A percentile compares a stretch with the other conserved stretches of the same genome.
Conservation (phyloP, 1,140 invertebrate species). For the Metaphire vulgaris region DNA sequence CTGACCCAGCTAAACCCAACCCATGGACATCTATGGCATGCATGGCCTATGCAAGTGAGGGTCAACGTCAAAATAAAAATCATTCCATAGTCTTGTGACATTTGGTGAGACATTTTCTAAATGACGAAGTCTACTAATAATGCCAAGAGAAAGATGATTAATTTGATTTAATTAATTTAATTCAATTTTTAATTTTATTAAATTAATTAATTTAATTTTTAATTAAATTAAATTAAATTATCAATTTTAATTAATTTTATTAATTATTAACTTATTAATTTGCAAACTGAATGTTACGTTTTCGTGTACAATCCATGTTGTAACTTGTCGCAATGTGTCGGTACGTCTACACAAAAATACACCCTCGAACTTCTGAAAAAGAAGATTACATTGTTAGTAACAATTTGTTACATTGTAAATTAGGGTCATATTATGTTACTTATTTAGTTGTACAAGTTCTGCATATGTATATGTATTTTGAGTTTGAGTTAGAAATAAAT, state of each 20-base stretch:
- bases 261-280: conserved; percentile 3
- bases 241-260: too few species aligned
- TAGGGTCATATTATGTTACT: not conserved
- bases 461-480: too few species aligned
- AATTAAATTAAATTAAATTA: not conserved
- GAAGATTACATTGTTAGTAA: too few species aligned
- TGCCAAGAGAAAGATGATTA: not conserved
- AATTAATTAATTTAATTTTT: not conserved
- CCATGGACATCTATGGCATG: too few species aligned
- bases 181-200: not conserved
- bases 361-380: conserved; percentile 61
- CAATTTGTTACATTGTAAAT: not conserved
- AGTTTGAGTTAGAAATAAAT: not conserved
- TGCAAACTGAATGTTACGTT: conserved; percentile 62
- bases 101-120: too few species aligned
- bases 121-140: not conserved
- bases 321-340: conserved; percentile 77
- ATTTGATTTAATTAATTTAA: not conserved
- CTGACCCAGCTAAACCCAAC: too few species aligned
- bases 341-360: conserved; percentile 88
- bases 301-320: conserved; percentile 92
- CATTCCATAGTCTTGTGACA: too few species aligned
- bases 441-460: not conserved
- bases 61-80: too few species aligned
- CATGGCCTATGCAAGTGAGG: too few species aligned